Evolutionary conservation across 2,888 invertebrate genomes (phyloP).

Genomic region (Synanthedon andrenaeformis): DNA sequence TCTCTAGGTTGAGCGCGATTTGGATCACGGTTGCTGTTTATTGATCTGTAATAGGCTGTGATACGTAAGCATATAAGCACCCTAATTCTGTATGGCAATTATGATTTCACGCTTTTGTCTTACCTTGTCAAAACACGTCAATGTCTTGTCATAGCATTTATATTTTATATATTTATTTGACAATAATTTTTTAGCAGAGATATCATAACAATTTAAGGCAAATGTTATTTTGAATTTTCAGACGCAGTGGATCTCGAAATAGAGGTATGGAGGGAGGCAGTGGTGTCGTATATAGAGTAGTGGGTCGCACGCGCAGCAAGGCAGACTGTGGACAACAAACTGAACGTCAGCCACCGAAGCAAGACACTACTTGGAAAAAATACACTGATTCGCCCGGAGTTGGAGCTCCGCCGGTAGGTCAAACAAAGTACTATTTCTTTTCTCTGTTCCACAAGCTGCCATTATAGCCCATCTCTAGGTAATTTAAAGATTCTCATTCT

Average conservation of each 20-base stretch:
- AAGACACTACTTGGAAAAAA: conserved; percentile 73
- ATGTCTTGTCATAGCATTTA: no score
- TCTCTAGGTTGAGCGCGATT: no score
- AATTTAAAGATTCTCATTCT: not conserved
- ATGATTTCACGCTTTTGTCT: no score
- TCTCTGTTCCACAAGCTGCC: not conserved
- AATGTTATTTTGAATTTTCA: conserved; percentile 15
- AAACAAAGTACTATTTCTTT: not conserved
- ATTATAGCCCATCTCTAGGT: no score
- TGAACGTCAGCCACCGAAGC: conserved; percentile 50
- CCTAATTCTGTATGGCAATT: no score
- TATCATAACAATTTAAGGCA: no score
- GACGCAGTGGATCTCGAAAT: conserved; percentile 67
- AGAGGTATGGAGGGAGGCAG: conserved; percentile 70
- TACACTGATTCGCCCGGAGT: conserved; percentile 75
- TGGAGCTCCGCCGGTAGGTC: conserved; percentile 64
- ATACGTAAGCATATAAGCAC: no score
- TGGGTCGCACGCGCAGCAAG: conserved; percentile 59
- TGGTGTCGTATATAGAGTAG: conserved; percentile 64
- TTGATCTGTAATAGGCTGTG: no score
- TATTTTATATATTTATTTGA: no score
- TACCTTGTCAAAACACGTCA: no score
- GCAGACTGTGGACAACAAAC: conserved; percentile 66
- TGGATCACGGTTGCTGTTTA: no score
- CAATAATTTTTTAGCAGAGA: no score